A percentile compares a stretch with the other conserved stretches of the same genome.
Conservation (phyloP, 2,113 vertebrate genomes). For the Garra rufa region DNA sequence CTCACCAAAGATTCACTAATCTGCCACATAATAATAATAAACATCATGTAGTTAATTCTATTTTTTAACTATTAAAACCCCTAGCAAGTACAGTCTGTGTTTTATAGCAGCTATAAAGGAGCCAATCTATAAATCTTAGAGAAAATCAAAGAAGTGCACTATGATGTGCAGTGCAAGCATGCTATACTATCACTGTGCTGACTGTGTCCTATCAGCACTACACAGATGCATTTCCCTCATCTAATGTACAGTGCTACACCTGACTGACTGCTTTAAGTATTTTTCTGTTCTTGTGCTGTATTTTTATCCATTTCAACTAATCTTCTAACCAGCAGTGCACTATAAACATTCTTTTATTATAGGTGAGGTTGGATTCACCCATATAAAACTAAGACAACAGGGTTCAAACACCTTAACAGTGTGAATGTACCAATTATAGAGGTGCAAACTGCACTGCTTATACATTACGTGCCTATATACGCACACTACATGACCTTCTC, state of each 20-base stretch:
- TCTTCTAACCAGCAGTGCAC: not conserved
- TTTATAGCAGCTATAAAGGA: too few species aligned
- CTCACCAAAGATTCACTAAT: not conserved
- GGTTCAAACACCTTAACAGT: not conserved
- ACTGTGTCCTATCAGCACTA: not conserved
- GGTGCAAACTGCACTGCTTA: not conserved
- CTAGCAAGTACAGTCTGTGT: not conserved
- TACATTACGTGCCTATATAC: not conserved
- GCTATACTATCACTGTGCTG: not conserved
- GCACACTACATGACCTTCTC: not conserved
- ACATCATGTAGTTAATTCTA: not conserved
- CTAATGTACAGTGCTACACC: not conserved
- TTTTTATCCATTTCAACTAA: not conserved
- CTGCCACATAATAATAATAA: not conserved
- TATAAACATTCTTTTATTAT: not conserved
- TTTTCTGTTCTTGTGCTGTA: not conserved
- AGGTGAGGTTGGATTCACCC: not conserved
- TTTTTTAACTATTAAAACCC: not conserved
- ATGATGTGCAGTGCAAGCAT: not conserved
- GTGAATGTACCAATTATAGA: not conserved
- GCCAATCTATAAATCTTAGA: not conserved
- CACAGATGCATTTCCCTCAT: not conserved
- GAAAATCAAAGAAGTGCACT: not conserved
- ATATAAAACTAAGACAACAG: not conserved
- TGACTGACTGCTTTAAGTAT: not conserved